phyloP scores from a whole-genome alignment of 2,113 vertebrate genomes.

The Ceyx melanurus region DNA sequence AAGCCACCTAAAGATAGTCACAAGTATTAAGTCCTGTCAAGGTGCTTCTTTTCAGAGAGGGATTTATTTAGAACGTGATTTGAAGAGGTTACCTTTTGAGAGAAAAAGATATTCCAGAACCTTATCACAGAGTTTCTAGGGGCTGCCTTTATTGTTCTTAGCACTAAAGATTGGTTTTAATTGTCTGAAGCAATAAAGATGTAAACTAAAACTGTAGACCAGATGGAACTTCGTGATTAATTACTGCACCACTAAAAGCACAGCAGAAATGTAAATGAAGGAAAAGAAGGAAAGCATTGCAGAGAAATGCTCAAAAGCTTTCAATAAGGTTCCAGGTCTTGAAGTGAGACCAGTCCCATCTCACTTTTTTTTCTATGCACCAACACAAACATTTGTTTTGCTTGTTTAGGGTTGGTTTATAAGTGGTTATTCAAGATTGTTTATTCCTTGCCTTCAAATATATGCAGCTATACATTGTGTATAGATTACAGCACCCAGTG shows the following conservation, averaged over 20 bases:
- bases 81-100: constrained; percentile 49
- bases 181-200: constrained; percentile 57
- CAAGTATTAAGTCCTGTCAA: constrained; percentile 54
- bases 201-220: constrained; percentile 59
- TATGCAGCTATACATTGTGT: fast-evolving
- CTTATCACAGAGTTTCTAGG: background rate
- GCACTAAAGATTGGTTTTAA: constrained; percentile 47
- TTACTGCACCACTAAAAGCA: background rate
- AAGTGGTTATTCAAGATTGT: background rate
- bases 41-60: constrained; percentile 18
- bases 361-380: background rate
- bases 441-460: background rate
- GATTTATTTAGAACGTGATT: constrained; percentile 56
- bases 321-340: background rate
- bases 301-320: constrained; percentile 31
- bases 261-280: constrained; percentile 23
- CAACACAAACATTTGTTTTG: background rate
- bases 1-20: constrained; percentile 57
- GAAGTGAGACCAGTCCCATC: background rate
- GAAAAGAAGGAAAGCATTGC: constrained; percentile 17
- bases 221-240: constrained; percentile 70
- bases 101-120: constrained; percentile 35
- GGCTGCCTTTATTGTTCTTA: constrained; percentile 30
- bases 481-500: background rate
- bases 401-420: background rate